These are phyloP conservation scores for Phrynocephalus versicolor DNA, from an alignment of 2,113 vertebrate genomes.

Conservation along the genomic window DNA sequence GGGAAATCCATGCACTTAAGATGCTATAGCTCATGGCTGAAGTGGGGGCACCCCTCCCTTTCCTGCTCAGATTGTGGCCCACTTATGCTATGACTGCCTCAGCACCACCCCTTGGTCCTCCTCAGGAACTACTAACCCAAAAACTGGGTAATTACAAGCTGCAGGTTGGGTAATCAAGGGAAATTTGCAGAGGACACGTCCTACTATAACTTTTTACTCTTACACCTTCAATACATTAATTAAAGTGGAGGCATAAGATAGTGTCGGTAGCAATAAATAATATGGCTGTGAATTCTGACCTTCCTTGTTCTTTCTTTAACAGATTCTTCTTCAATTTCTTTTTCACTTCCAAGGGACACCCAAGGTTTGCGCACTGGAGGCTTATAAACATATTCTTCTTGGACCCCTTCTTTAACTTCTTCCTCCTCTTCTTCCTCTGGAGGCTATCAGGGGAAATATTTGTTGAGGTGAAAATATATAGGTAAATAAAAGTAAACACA, in stretches of 20 bases:
- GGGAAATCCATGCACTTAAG: too few relatives aligned
- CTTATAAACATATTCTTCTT: conserved; percentile 55
- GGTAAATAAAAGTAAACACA: not conserved
- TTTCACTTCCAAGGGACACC: conserved; percentile 89
- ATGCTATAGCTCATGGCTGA: too few relatives aligned
- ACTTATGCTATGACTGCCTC: too few relatives aligned
- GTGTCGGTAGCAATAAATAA: conserved; percentile 11
- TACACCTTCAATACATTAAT: conserved; percentile 3
- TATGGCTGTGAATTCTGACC: conserved; percentile 65
- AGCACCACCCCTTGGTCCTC: too few relatives aligned
- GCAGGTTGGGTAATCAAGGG: not conserved
- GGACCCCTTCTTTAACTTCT: conserved; percentile 55
- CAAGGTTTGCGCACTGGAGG: conserved; percentile 78
- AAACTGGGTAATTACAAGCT: not conserved
- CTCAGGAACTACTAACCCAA: not conserved
- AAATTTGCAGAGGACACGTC: not conserved
- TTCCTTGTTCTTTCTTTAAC: conserved; percentile 73
- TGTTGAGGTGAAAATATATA: not conserved
- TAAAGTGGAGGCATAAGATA: not conserved
- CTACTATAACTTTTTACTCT: conserved; percentile 10
- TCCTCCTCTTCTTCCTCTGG: conserved; percentile 64
- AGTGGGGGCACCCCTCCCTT: too few relatives aligned
- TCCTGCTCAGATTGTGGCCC: not conserved
- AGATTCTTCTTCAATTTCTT: conserved; percentile 88
- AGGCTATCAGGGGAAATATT: conserved; percentile 68